A percentile compares a stretch with the other conserved stretches of the same genome.
These are phyloP conservation scores for Malacoctenus gilli DNA, from an alignment of 2,797 vertebrate genomes.

Conservation along the genomic window DNA sequence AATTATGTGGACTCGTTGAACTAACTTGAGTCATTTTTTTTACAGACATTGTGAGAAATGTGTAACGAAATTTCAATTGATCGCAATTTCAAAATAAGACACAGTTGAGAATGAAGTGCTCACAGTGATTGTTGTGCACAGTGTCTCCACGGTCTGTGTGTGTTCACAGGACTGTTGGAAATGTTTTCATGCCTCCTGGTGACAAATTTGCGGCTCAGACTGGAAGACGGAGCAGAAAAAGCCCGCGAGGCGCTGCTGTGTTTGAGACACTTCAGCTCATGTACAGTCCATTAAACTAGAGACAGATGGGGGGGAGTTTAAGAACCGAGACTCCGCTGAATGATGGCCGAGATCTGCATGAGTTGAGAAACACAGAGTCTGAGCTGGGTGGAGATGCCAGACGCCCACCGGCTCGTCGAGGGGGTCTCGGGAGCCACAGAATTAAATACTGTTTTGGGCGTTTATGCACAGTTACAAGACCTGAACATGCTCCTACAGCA, in stretches of 20 bases:
- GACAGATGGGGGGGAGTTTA: constrained; percentile 21
- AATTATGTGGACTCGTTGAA: too few species aligned
- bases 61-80: too few species aligned
- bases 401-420: background rate
- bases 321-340: constrained; percentile 10
- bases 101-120: too few species aligned
- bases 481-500: too few species aligned
- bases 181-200: background rate
- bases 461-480: too few species aligned
- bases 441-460: too few species aligned
- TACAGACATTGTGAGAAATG: too few species aligned
- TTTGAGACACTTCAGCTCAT: constrained; percentile 5
- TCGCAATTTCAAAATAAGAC: too few species aligned
- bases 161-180: constrained; percentile 8
- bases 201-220: constrained; percentile 10
- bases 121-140: too few species aligned
- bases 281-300: constrained; percentile 27
- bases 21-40: too few species aligned
- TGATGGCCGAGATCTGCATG: constrained; percentile 15
- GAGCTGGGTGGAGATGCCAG: background rate
- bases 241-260: constrained; percentile 1
- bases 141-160: constrained; percentile 32
- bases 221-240: background rate
- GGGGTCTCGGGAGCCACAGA: too few species aligned
- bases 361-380: constrained; percentile 35